Base-by-base conservation (phyloP, 2,888 invertebrate species). In the Mamestra brassicae region DNA sequence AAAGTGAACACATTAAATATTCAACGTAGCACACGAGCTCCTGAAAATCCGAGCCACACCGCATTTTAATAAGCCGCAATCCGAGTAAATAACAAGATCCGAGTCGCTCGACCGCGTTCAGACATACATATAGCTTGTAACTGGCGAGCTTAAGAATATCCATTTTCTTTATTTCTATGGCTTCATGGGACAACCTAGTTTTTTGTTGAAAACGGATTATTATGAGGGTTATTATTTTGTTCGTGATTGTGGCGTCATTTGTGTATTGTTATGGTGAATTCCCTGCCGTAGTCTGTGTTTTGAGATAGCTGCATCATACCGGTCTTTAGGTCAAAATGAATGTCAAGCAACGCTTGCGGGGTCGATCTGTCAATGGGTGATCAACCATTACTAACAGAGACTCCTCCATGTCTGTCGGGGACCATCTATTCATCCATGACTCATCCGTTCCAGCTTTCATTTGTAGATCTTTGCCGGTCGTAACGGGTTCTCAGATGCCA, bases 1-100 rank as follows among this genome's bases (percentile, higher is more conserved):
- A 5, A 47, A 54, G 47, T 13, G 38, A 64, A 80, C 10, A 54
- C 65, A 74, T 78, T 78, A 55, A 66, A 80, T 80, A 78, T 78
- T 80, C 77, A 54, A 11, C 17, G 2, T 34, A 11, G 73, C 55
- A 36, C 36, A 11, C 42, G 55, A 62, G 57, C 50, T 79, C 54
- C 42, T 26, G 60, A 58, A 76, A 80, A 81, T 55, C 63, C 10
- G 36, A 63, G 61, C 66, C 50, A 38, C 55, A n/a, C 42, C 58
- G 66, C 70, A 74, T 74, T 69, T 70, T 78, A 83, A 81, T 81
- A 79, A 83, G 60, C 67, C 52, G 10, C 74, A 71, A 83, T 74
- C 80, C 61, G 10, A 47, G 80, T 65, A 69, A 74, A 78, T 83
- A 83, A 85, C 85, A 71, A 79, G 85, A 86, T 85, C 68, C 52